Evolutionary conservation across 2,888 invertebrate genomes (phyloP).

Genomic region (Resseliella maxima): DNA sequence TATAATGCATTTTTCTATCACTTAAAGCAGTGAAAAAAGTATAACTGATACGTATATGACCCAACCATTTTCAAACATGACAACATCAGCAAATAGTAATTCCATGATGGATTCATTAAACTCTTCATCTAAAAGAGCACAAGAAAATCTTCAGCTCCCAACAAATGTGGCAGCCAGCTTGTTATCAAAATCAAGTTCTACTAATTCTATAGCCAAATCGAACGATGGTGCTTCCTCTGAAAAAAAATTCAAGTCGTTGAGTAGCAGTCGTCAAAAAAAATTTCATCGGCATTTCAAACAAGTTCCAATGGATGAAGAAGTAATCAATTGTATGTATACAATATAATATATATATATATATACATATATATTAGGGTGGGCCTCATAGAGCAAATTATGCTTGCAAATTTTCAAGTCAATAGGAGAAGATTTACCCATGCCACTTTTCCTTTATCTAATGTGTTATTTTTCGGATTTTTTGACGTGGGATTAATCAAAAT

Average conservation of each 20-base stretch:
- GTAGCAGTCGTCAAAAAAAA: conserved; percentile 81
- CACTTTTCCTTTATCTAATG: too few relatives aligned
- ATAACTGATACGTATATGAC: too few relatives aligned
- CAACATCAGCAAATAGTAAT: neutral
- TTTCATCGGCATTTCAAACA: conserved; percentile 89
- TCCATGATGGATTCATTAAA: neutral
- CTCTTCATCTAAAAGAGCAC: conserved; percentile 59
- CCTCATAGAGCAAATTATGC: too few relatives aligned
- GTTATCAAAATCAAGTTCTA: neutral
- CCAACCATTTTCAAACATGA: neutral
- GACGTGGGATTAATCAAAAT: too few relatives aligned
- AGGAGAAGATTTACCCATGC: too few relatives aligned
- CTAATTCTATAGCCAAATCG: conserved; percentile 58
- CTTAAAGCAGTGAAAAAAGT: too few relatives aligned
- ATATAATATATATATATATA: conserved; percentile 54
- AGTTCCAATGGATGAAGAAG: conserved; percentile 84
- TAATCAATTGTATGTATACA: conserved; percentile 81
- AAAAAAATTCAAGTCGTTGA: conserved; percentile 67
- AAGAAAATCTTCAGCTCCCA: conserved; percentile 59
- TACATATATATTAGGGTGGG: too few relatives aligned
- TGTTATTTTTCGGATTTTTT: too few relatives aligned
- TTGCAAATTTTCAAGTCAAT: neutral
- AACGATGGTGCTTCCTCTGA: conserved; percentile 64
- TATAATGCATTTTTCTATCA: too few relatives aligned
- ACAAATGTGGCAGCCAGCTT: neutral